Evolutionary conservation across 2,888 invertebrate genomes (phyloP), one percentile per base, ranked within the genome.

Genomic region (Eilema depressum): DNA sequence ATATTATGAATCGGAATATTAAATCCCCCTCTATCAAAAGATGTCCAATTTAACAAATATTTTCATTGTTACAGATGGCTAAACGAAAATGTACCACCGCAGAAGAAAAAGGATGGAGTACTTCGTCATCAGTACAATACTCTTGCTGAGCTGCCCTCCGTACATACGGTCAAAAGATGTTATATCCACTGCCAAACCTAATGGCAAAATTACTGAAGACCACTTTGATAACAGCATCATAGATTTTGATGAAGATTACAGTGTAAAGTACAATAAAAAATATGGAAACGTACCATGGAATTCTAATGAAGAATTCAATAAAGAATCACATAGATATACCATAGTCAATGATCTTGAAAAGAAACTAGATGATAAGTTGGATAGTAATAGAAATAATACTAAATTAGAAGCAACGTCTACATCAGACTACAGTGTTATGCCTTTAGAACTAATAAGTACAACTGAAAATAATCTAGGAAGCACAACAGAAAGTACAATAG

Each of bases 381-480:
- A 28, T 64, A 69, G 71, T 73, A 73, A 83, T 68, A 76, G 70
- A 57, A 80, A 76, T 60, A 74, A 83, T 65, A 80, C 80, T 30
- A 74, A 76, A 79, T 83, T 75, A 79, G 83, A 83, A 63, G 84
- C 86, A 56, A 89, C 91, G 25, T 88, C 92, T 53, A 86, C 88
- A 25, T 74, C 86, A 83, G 91, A 92, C 78, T 87, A 86, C 73
- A 92, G 89, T 83, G 92, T 93, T 30, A 92, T 95, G 84, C 95
- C 95, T 28, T 76, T 94, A 88, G 95, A 95, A 86, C 83, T 95
- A 74, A 65, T 92, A 74, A 93, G 91, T 83, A 95, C 95, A 80
- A 94, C 94, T 53, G 91, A 92, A 78, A 89, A 90, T 84, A 75
- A 78, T 73, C 72, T 88, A 73, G 61, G 85, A 66, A 92, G 89